Percentiles rank a stretch among this genome's conserved stretches.
Evolutionary conservation across 2,888 invertebrate genomes (phyloP).

Genomic region (Polymixis lichenea): DNA sequence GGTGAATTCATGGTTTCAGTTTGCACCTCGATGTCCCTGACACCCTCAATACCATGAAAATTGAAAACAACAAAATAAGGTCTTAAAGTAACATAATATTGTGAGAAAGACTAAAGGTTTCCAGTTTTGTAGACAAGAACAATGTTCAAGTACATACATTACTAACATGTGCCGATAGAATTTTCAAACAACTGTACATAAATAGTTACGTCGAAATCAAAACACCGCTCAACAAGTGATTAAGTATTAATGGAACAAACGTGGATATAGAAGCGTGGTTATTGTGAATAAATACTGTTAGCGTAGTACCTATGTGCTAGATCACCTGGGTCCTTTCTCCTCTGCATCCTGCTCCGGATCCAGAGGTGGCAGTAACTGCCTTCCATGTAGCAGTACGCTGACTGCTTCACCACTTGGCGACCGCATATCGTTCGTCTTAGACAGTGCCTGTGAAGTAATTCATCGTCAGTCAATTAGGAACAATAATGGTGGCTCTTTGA

Average conservation of each 20-base stretch:
- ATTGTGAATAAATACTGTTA: conserved; percentile 78
- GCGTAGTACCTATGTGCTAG: conserved; percentile 86
- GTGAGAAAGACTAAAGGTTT: background rate
- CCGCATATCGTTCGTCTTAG: conserved; percentile 94
- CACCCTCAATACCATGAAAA: background rate
- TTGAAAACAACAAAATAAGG: background rate
- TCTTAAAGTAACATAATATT: background rate
- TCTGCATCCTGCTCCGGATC: conserved; percentile 86
- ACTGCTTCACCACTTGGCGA: conserved; percentile 94
- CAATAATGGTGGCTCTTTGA: background rate
- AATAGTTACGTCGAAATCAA: conserved; percentile 23
- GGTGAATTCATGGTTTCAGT: too few relatives aligned
- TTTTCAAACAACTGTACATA: conserved; percentile 2
- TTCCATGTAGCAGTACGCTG: conserved; percentile 96
- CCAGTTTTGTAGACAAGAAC: conserved; percentile 1
- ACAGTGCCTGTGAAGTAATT: conserved; percentile 91
- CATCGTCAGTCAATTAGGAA: conserved; percentile 66
- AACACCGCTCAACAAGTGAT: background rate
- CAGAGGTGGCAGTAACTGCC: conserved; percentile 95
- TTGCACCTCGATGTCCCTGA: too few relatives aligned
- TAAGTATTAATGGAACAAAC: conserved; percentile 28
- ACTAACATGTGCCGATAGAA: background rate
- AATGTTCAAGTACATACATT: background rate
- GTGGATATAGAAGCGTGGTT: conserved; percentile 50
- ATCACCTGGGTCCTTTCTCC: conserved; percentile 88